Base-by-base conservation (phyloP, 2,113 vertebrate genomes). In the Triplophysa tibetana region DNA sequence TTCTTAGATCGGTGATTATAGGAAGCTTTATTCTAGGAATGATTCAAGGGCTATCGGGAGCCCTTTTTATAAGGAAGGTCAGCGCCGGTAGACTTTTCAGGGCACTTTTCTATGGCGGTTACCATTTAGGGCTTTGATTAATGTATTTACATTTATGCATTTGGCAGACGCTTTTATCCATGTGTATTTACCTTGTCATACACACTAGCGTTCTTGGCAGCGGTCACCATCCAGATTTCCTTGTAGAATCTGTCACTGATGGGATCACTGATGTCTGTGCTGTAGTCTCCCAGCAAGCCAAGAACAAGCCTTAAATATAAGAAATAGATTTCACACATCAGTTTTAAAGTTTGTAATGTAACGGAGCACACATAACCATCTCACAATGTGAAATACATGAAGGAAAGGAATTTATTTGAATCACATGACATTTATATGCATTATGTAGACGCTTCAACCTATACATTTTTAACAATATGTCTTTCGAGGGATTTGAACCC, bases 191-290 rank as follows among this genome's bases (percentile, higher is more conserved):
- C 81, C 83, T 82, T 87, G 80, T 87, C 83, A 61, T 86, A 86
- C 56, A 86, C 79, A 75, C 78, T 86, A 62, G 86, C 86, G 14
- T 86, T 87, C 62, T 58, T 81, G 23, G 82, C 78, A 54, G 85
- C 82, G 2, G 82, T 88, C 56, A 76, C 80, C 85, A 85, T 85
- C 85, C 83, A 87, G 45, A 85, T 61, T 24, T 87, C 82, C 69
- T 85, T 87, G 58, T 87, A 87, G 77, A 85, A 87, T n/a, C 80
- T 60, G 77, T 87, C 84, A 66, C 84, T 76, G 54, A 87, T 56
- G 17, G 85, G 83, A 69, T 88, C 85, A 24, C 77, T 80, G 81
- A 87, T 77, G 58, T 85, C 86, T 16, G 64, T 45, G n/a, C 45
- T 78, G 73, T 52, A 29, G 56, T 85, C 83, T 63, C 77, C 83